phyloP scores from a whole-genome alignment of 2,113 vertebrate genomes.

The Pelmatolapia mariae region DNA sequence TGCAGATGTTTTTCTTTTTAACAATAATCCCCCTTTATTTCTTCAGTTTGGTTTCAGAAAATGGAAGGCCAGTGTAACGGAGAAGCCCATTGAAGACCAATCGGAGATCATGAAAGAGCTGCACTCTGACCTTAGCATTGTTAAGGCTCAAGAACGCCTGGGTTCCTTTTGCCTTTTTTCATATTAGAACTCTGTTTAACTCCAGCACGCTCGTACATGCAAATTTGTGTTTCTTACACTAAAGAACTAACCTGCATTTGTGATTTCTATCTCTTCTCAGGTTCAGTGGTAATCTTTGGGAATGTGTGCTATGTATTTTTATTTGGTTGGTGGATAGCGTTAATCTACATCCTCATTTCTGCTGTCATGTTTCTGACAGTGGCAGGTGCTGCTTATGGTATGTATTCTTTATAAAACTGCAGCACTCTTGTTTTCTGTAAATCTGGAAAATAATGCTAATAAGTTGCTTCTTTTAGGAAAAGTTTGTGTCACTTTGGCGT shows the following conservation, averaged over 20 bases:
- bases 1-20: not conserved
- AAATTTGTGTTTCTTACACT: accelerated
- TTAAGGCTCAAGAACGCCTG: slow-evolving; percentile 69
- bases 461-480: slow-evolving; percentile 45
- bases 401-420: not conserved
- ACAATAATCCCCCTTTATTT: not conserved
- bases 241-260: not conserved
- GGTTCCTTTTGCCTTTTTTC: not conserved
- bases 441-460: not conserved
- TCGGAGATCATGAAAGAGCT: slow-evolving; percentile 81
- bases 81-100: slow-evolving; percentile 76
- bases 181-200: not conserved
- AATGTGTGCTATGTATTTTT: slow-evolving; percentile 79
- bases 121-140: slow-evolving; percentile 76
- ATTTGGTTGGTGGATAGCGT: slow-evolving; percentile 86
- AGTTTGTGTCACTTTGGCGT: slow-evolving; percentile 69
- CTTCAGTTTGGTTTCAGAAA: slow-evolving; percentile 88
- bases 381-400: slow-evolving; percentile 77
- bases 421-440: not conserved
- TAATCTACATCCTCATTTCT: slow-evolving; percentile 75
- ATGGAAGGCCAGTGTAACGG: slow-evolving; percentile 86
- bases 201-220: not conserved
- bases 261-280: slow-evolving; percentile 51
- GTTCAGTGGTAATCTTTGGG: slow-evolving; percentile 68
- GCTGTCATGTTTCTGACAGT: slow-evolving; percentile 76